Conservation (phyloP, 1,140 invertebrate species). For the Prorops nasuta region DNA sequence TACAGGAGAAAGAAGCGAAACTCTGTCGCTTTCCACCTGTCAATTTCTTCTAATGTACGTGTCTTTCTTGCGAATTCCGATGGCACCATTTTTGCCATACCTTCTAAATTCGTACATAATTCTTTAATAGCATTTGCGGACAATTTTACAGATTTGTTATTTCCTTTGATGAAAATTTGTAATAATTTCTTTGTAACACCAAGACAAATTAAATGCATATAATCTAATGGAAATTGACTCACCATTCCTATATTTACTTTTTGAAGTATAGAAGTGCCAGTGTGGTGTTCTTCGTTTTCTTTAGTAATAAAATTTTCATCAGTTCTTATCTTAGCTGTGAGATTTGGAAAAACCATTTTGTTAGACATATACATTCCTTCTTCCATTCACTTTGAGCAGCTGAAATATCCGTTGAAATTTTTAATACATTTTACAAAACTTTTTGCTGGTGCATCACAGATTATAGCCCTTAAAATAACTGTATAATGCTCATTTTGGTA, state of each 20-base stretch:
- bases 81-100: constrained; percentile 1
- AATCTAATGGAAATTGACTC: constrained; percentile 26
- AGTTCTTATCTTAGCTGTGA: too few relatives aligned
- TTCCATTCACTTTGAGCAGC: neutral
- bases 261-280: too few relatives aligned
- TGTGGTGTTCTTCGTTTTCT: too few relatives aligned
- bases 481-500: neutral
- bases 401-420: constrained; percentile 17
- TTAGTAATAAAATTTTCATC: too few relatives aligned
- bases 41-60: constrained; percentile 4
- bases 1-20: constrained; percentile 18
- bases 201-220: constrained; percentile 29
- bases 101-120: constrained; percentile 2
- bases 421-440: constrained; percentile 16
- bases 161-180: constrained; percentile 15
- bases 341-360: too few relatives aligned
- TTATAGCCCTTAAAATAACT: constrained; percentile 13
- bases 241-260: constrained; percentile 23
- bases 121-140: neutral
- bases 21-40: constrained; percentile 15
- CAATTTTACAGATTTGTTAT: constrained; percentile 7
- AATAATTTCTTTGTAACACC: constrained; percentile 28
- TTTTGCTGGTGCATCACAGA: constrained; percentile 24
- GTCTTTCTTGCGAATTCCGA: constrained; percentile 14
- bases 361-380: too few relatives aligned